Evolutionary conservation across 2,113 vertebrate genomes (phyloP), one percentile per base, ranked within the genome.

Genomic region (Austrofundulus limnaeus): DNA sequence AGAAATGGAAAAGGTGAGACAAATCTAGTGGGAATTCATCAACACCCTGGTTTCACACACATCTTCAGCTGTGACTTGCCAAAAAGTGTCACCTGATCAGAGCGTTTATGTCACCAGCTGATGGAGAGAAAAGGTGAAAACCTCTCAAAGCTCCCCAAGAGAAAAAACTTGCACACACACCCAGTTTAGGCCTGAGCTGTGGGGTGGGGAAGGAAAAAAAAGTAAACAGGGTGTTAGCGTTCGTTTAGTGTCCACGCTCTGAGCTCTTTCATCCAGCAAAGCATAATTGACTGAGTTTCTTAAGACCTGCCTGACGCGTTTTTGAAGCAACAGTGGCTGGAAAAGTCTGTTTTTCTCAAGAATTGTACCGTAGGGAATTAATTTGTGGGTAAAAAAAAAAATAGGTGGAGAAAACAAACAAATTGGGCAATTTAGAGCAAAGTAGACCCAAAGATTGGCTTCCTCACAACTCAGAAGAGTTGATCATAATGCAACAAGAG

Each of bases 251-350:
- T 58, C 67, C 37, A 42, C 39, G 56, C 49, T 57, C 52, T 39
- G 20, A 57, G 21, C 63, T 21, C 60, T 65, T 83, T 76, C 79
- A 81, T 75, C 66, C 53, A 51, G 38, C 60, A 47, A 42, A 72
- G 46, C 66, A 37, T 83, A 87, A 88, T 85, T 87, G 82, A 80
- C 80, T 77, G 54, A 37, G 51, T 68, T 76, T 84, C 73, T 61
- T 14, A 78, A 85, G 78, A 75, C 66, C 47, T 39, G 17, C 25
- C 55, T 38, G 23, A 31, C 69, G 62, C 8, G 5, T 20, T 64
- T n/a, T 20, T 63, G 72, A 61, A 70, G 83, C 76, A 80, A 66
- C 83, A 48, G 66, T 65, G 80, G 75, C 85, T 81, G 28, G 66
- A 59, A 80, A 80, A 65, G 76, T 66, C 55, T 57, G 53, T 72